Evolutionary conservation across 2,113 vertebrate species (phyloP), one percentile per base, ranked within the genome.

Genomic region (Spermophilus dauricus): DNA sequence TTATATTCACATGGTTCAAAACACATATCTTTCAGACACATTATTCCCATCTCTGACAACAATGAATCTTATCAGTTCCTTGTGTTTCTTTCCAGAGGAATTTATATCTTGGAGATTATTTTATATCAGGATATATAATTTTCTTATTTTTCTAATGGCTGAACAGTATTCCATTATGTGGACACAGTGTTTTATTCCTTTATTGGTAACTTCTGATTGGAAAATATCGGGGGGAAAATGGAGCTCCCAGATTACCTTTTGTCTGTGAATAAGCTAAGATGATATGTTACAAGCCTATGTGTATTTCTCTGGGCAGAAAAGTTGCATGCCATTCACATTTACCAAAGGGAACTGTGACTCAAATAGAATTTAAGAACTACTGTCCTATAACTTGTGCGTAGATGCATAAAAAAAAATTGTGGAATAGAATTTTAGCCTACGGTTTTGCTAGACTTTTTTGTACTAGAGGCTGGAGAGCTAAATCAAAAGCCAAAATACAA

Each of bases 401-500:
- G 18, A 37, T 93, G 37, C 81, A 76, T 75, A 80, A 61, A 56
- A 56, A 80, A 84, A 11, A 87, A 26, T 58, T 24, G 20, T n/a
- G 61, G 48, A 93, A 89, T 0, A 86, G 30, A 90, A 95, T 84
- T 92, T 83, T 39, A 72, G 26, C 82, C 17, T 48, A 91, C 24
- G 22, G 26, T 87, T 92, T 91, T 90, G 70, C 63, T 89, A 80
- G 61, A 48, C 34, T 81, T n/a, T 84, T 91, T 72, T 93, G 73
- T 84, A 83, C 22, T 94, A 91, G 32, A 92, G 8, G 56, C 17
- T 86, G 24, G 34, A 73, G 12, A 16, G 53, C 34, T 65, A 96
- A 91, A 83, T 65, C 89, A 89, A 97, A 86, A 56, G 77, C 18
- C 77, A 93, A 51, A 96, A 91, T 42, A 37, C 28, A 96, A 92